Evolutionary conservation across 1,140 invertebrate species (phyloP).

Genomic region (Batillaria attramentaria): DNA sequence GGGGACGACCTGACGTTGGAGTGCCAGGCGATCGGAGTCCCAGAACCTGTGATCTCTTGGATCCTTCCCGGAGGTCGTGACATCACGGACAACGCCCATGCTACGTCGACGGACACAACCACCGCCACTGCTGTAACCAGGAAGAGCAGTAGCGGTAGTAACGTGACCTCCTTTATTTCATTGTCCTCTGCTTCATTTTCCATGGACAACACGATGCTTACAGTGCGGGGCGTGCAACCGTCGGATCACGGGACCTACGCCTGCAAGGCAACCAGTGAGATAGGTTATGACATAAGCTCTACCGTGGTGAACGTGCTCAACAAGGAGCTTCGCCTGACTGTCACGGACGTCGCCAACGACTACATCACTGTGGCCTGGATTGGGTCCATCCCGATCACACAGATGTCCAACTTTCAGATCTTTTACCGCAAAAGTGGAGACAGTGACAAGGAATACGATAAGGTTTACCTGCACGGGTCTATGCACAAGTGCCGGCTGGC

Average conservation of each 20-base stretch:
- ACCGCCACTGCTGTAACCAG: too few species aligned
- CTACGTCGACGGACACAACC: slow-evolving; percentile 28
- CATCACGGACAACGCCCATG: slow-evolving; percentile 64
- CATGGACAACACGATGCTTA: slow-evolving; percentile 62
- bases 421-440: slow-evolving; percentile 54
- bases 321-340: slow-evolving; percentile 69
- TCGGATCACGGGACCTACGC: slow-evolving; percentile 62
- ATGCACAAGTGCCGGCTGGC: slow-evolving; percentile 71
- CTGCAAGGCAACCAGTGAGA: slow-evolving; percentile 60
- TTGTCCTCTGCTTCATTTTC: too few species aligned
- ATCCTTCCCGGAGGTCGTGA: slow-evolving; percentile 68
- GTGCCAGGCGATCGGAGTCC: slow-evolving; percentile 72
- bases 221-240: slow-evolving; percentile 56
- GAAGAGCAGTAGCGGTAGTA: too few species aligned
- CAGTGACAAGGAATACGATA: slow-evolving; percentile 38
- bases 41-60: slow-evolving; percentile 71
- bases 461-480: slow-evolving; percentile 53
- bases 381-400: slow-evolving; percentile 68
- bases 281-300: slow-evolving; percentile 64
- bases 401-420: slow-evolving; percentile 70
- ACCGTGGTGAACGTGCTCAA: slow-evolving; percentile 63
- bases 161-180: too few species aligned
- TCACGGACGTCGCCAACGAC: slow-evolving; percentile 65
- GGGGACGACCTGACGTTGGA: slow-evolving; percentile 70
- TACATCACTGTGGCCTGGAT: slow-evolving; percentile 73